A percentile compares a stretch with the other conserved stretches of the same genome.
Evolutionary conservation across 1,140 invertebrate species (phyloP).

Genomic region (Chelonus insularis): DNA sequence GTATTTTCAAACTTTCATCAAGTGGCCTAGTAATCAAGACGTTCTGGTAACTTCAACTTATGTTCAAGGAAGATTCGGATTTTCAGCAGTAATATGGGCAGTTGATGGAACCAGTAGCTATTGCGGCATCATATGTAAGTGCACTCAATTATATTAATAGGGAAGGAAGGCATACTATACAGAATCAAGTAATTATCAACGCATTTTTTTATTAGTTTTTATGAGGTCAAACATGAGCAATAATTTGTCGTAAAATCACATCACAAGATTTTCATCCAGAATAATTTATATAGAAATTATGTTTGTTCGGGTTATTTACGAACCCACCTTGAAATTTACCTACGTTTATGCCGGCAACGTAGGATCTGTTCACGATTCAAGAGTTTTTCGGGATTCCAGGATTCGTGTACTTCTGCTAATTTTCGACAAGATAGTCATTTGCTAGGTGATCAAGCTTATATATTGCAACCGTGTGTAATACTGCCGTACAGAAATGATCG

Average conservation of each 20-base stretch:
- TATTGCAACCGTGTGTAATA: slow-evolving; percentile 29
- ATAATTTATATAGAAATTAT: slow-evolving; percentile 23
- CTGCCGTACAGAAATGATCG: slow-evolving; percentile 36
- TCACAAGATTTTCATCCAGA: too few species aligned
- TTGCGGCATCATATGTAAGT: slow-evolving; percentile 31
- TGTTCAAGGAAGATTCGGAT: slow-evolving; percentile 6
- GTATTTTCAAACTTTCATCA: too few species aligned
- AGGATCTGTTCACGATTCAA: slow-evolving; percentile 35
- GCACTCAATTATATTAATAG: slow-evolving; percentile 33
- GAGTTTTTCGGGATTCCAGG: slow-evolving; percentile 34
- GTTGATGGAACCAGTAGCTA: slow-evolving; percentile 35
- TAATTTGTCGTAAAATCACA: not conserved
- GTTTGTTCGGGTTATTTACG: not conserved
- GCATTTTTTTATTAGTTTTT: slow-evolving; percentile 27
- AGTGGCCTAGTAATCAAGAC: not conserved
- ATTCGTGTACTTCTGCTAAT: slow-evolving; percentile 25
- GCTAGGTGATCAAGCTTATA: slow-evolving; percentile 35
- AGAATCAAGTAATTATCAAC: slow-evolving; percentile 19
- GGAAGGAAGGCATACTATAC: slow-evolving; percentile 36
- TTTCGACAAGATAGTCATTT: slow-evolving; percentile 35
- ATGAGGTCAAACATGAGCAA: slow-evolving; percentile 24
- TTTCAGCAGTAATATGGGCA: slow-evolving; percentile 32
- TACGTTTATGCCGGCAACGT: slow-evolving; percentile 31
- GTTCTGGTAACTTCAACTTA: slow-evolving; percentile 13
- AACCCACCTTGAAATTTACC: too few species aligned